phyloP scores from a whole-genome alignment of 2,113 vertebrate genomes.

The Scophthalmus maximus region DNA sequence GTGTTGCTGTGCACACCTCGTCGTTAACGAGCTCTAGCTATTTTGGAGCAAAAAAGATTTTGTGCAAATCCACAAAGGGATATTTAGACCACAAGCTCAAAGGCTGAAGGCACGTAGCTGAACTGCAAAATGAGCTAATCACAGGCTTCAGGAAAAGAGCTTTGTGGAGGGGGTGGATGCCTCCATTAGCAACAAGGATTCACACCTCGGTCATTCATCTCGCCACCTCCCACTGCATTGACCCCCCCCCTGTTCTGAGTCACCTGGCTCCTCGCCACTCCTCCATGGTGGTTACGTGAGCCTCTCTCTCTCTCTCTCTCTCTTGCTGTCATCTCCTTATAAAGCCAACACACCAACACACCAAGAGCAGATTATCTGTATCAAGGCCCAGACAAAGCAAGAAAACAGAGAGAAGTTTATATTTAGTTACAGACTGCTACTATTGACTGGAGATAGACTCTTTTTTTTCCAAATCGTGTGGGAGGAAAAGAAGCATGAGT shows the following conservation, averaged over 20 bases:
- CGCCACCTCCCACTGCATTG: conserved; percentile 71
- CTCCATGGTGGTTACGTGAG: conserved; percentile 27
- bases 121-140: conserved; percentile 46
- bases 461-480: conserved; percentile 67
- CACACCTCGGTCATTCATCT: conserved; percentile 79
- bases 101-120: conserved; percentile 1
- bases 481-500: conserved; percentile 70
- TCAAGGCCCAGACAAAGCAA: conserved; percentile 56
- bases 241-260: conserved; percentile 70
- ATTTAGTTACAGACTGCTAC: conserved; percentile 77
- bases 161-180: conserved; percentile 66
- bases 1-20: neutral
- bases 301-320: conserved; percentile 21
- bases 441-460: conserved; percentile 73
- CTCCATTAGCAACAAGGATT: conserved; percentile 74
- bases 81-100: conserved; percentile 4
- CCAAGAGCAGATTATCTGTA: conserved; percentile 58
- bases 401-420: conserved; percentile 64
- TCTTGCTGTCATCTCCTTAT: conserved; percentile 18
- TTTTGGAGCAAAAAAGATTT: neutral
- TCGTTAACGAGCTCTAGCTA: neutral
- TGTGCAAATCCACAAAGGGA: neutral
- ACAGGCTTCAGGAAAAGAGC: conserved; percentile 29
- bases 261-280: conserved; percentile 62
- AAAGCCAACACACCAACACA: conserved; percentile 11